These are phyloP conservation scores for Incurvaria masculella DNA, from an alignment of 2,888 invertebrate genomes.

Conservation along the genomic window DNA sequence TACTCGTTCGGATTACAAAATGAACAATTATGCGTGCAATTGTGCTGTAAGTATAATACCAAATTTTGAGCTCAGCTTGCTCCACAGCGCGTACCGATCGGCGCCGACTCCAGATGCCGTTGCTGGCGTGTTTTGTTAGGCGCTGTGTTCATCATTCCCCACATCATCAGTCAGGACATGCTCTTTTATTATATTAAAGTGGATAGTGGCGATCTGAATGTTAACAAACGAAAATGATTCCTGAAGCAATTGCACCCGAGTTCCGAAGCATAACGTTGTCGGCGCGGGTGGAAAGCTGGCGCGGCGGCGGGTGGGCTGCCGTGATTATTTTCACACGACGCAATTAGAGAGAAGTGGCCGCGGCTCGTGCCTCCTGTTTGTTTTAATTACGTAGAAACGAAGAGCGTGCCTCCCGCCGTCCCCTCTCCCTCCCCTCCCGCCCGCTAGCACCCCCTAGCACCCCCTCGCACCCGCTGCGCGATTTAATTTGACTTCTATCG, in stretches of 20 bases:
- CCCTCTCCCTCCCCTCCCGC: constrained; percentile 23
- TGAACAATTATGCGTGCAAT: too few relatives aligned
- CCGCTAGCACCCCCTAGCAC: neutral
- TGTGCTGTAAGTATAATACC: too few relatives aligned
- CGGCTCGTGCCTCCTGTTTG: constrained; percentile 43
- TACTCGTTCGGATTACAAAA: too few relatives aligned
- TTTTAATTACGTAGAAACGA: constrained; percentile 51
- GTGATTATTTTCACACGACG: constrained; percentile 51
- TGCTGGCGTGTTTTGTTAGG: too few relatives aligned
- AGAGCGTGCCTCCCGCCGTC: constrained; percentile 22
- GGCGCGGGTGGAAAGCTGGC: neutral
- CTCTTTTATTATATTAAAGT: too few relatives aligned
- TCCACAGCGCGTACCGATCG: too few relatives aligned
- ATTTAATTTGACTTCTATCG: constrained; percentile 42
- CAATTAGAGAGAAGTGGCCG: constrained; percentile 51
- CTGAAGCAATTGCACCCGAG: constrained; percentile 13
- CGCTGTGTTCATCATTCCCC: too few relatives aligned
- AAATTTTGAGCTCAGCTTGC: too few relatives aligned
- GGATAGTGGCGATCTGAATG: too few relatives aligned
- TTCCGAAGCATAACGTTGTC: too few relatives aligned
- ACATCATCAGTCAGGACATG: too few relatives aligned
- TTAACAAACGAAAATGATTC: constrained; percentile 12
- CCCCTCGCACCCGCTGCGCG: constrained; percentile 18
- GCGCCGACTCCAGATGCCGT: too few relatives aligned
- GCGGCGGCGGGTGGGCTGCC: constrained; percentile 24